Evolutionary conservation across 2,797 vertebrate species (phyloP).

Genomic region (Micrastur ruficollis): DNA sequence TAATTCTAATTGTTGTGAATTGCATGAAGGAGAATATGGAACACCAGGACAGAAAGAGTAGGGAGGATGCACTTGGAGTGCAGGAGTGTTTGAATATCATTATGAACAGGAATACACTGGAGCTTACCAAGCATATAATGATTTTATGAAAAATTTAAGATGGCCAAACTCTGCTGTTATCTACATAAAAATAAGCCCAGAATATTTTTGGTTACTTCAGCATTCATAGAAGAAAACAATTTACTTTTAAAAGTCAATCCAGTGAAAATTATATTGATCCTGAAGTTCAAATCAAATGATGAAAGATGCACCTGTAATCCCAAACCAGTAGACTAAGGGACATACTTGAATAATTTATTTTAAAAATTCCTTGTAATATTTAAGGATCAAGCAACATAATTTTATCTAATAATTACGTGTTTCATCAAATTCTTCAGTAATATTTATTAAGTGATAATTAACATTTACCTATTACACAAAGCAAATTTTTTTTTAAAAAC

Average conservation of each 20-base stretch:
- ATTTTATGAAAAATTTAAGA: background rate
- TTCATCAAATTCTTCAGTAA: background rate
- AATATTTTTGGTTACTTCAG: background rate
- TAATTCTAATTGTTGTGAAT: background rate
- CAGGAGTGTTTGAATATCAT: background rate
- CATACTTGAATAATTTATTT: background rate
- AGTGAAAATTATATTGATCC: too few species aligned
- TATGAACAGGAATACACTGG: background rate
- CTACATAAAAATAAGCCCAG: background rate
- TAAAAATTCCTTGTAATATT: background rate
- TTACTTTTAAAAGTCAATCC: background rate
- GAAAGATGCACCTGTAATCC: background rate
- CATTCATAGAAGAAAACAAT: background rate
- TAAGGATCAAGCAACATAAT: background rate
- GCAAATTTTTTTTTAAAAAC: background rate
- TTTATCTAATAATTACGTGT: background rate
- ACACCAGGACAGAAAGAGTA: background rate
- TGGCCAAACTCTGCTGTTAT: background rate
- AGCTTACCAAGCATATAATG: background rate
- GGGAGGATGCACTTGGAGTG: background rate
- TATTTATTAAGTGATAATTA: background rate
- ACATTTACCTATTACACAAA: background rate
- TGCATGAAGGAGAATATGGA: background rate
- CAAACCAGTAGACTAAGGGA: background rate
- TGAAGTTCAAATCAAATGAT: background rate